Conservation (phyloP, 2,113 vertebrate species). For the Alectura lathami region DNA sequence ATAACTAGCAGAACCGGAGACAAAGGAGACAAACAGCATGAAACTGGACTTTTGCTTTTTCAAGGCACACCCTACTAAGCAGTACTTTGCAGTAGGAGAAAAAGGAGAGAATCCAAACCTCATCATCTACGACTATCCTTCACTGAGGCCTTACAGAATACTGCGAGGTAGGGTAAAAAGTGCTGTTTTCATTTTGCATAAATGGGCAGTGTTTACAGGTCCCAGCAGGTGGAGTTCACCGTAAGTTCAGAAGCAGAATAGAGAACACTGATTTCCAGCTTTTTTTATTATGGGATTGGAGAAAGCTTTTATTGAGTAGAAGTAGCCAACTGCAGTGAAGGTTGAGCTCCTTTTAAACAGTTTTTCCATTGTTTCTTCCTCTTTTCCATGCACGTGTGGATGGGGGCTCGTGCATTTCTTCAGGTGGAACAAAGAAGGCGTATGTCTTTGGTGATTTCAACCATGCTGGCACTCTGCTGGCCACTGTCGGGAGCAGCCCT, state of each 20-base stretch:
- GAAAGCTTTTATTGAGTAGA: not conserved
- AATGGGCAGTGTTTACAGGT: not conserved
- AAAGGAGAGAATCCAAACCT: constrained; percentile 87
- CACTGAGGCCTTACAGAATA: constrained; percentile 82
- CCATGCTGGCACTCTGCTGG: constrained; percentile 82
- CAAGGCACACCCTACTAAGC: constrained; percentile 84
- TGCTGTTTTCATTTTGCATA: not conserved
- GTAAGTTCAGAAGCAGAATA: not conserved
- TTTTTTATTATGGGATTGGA: not conserved
- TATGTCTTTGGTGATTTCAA: constrained; percentile 89
- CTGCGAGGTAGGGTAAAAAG: constrained; percentile 80
- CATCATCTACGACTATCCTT: constrained; percentile 90
- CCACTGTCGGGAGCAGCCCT: constrained; percentile 84
- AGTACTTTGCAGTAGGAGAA: constrained; percentile 87
- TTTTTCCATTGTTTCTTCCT: not conserved
- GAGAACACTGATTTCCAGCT: not conserved
- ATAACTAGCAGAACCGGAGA: not conserved
- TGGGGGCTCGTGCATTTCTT: not conserved
- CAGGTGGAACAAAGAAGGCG: constrained; percentile 84
- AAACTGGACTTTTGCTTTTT: constrained; percentile 57
- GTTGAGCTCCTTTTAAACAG: not conserved
- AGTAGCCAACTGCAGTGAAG: not conserved
- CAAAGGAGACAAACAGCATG: not conserved
- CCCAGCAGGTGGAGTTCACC: constrained; percentile 8
- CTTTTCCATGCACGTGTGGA: not conserved